Evolutionary conservation across 2,113 vertebrate genomes (phyloP).

Genomic region (Myotis lucifugus): DNA sequence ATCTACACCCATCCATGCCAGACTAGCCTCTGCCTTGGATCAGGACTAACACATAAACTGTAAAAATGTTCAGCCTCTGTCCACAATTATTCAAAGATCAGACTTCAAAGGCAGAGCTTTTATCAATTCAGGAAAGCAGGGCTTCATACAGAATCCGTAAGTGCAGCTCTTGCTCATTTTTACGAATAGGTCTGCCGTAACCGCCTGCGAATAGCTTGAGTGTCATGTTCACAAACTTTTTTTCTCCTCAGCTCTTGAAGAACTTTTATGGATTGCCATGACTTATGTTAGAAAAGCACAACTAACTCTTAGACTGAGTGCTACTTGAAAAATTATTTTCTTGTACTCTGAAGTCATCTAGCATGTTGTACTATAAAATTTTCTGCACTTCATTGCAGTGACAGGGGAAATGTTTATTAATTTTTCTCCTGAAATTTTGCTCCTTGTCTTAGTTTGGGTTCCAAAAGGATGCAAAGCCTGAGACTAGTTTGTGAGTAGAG

Average conservation of each 20-base stretch:
- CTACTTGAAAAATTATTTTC: conserved; percentile 3
- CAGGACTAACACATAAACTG: not conserved
- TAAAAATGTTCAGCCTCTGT: not conserved
- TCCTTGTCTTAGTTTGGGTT: not conserved
- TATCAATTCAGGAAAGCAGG: conserved; percentile 28
- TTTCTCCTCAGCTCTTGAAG: not conserved
- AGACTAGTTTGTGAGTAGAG: not conserved
- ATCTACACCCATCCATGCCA: not conserved
- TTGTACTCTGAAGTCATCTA: not conserved
- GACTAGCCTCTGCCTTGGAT: not conserved
- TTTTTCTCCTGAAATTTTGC: not conserved
- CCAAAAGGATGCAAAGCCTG: not conserved
- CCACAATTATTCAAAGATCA: conserved; percentile 47
- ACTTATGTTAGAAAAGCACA: not conserved
- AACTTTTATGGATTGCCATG: not conserved
- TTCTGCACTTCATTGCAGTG: not conserved
- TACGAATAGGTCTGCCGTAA: not conserved
- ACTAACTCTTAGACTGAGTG: not conserved
- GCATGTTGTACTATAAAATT: not conserved
- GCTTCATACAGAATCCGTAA: not conserved
- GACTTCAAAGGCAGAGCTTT: conserved; percentile 46
- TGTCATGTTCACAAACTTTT: not conserved
- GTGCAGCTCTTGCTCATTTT: not conserved
- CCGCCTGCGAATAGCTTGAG: not conserved
- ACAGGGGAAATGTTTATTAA: not conserved